Base-by-base conservation (phyloP, 2,797 vertebrate species). In the Phrynocephalus guinanensis region DNA sequence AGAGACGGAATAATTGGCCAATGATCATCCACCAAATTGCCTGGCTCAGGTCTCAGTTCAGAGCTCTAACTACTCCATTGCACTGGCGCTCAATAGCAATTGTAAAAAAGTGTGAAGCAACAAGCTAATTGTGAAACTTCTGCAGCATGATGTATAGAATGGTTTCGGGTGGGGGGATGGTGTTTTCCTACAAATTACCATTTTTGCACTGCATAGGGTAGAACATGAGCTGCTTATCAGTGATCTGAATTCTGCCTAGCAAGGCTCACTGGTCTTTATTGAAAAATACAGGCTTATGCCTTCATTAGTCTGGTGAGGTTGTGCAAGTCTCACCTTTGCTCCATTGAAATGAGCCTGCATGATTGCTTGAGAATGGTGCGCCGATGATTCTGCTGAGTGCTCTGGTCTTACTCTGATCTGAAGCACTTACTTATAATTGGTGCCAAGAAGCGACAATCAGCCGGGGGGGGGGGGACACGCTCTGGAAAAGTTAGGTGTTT, bases 361-460 rank as follows among this genome's bases (percentile, higher is more conserved):
- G 93, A 93, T 90, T 91, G 90, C 91, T 92, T 91, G 66, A 0
- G 83, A 79, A 88, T 75, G 73, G 66, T 89, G 92, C 89, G 84
- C 77, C 80, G 73, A 76, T 86, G 83, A 91, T 90, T 92, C 77
- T 91, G 91, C 91, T 88, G 94, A 94, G 85, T 84, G 11, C 80
- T 91, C 86, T 84, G 77, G 90, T 92, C 87, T 89, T 38, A 80
- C 87, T 91, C 86, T 87, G 85, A 92, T 92, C 87, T 86, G 90
- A 93, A 92, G 92, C 92, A 91, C 90, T 95, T 90, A 82, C 84
- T 94, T 95, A 33, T 91, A 94, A 95, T 89, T 94, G 90, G 92
- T 93, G 82, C 90, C 90, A 92, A 92, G 87, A 30, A 87, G 90
- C 56, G 89, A 88, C 90, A 92, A 92, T 87, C 90, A 93, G 83